These are phyloP conservation scores for Clinocottus analis DNA, from an alignment of 2,113 vertebrate genomes.

Conservation along the genomic window DNA sequence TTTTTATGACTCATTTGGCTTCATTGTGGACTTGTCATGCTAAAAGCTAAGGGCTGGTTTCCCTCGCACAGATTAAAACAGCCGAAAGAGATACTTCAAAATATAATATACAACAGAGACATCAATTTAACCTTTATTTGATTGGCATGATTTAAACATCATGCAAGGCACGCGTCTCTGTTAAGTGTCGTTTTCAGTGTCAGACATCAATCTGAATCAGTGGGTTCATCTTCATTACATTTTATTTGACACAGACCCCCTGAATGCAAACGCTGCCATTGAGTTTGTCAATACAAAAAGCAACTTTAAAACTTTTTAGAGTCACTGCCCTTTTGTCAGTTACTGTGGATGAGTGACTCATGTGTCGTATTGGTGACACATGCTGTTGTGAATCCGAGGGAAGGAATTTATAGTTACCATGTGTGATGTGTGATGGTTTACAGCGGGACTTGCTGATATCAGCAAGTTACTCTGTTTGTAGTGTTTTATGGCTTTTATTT, in stretches of 20 bases:
- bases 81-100: background rate
- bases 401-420: background rate
- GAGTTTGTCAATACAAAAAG: background rate
- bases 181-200: background rate
- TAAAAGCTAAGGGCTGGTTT: background rate
- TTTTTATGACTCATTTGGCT: conserved; percentile 15
- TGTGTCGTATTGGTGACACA: conserved; percentile 15
- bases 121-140: background rate
- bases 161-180: background rate
- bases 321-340: background rate
- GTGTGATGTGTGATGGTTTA: no score
- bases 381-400: conserved; percentile 4
- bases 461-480: background rate
- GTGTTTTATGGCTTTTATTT: background rate
- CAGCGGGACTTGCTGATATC: background rate
- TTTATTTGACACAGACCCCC: background rate
- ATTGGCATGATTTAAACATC: background rate
- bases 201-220: background rate
- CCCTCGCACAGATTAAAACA: background rate
- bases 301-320: background rate
- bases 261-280: background rate
- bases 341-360: background rate
- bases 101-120: background rate
- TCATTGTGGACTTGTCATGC: background rate
- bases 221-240: background rate